Evolutionary conservation across 2,888 invertebrate species (phyloP).

Genomic region (Rotaria socialis): DNA sequence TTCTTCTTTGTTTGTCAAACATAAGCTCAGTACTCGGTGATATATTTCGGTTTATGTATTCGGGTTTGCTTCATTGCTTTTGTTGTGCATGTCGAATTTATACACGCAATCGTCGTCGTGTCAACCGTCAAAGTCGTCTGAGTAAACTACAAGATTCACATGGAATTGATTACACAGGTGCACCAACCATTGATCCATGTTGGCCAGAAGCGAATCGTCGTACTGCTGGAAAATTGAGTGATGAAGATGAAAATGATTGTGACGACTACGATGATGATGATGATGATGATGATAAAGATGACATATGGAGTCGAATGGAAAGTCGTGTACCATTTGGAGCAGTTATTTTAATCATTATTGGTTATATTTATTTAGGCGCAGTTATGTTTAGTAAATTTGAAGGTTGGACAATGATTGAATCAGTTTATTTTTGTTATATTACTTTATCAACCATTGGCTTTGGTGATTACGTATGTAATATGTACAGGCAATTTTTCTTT

Average conservation of each 20-base stretch:
- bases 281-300: conserved; percentile 35
- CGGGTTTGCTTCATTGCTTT: not conserved
- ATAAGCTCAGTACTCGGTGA: conserved; percentile 41
- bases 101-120: not conserved
- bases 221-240: not conserved
- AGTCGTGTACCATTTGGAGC: conserved; percentile 39
- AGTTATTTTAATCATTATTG: conserved; percentile 41
- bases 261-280: conserved; percentile 20
- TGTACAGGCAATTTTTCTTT: not conserved
- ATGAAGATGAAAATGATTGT: conserved; percentile 4
- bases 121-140: not conserved
- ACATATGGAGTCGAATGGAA: not conserved
- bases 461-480: conserved; percentile 16
- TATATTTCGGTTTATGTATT: conserved; percentile 38
- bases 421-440: conserved; percentile 43
- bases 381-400: conserved; percentile 39
- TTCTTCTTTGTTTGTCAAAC: conserved; percentile 42
- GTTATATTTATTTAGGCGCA: conserved; percentile 40
- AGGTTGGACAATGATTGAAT: conserved; percentile 36
- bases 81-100: not conserved
- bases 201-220: not conserved
- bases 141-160: not conserved
- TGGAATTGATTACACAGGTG: not conserved
- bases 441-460: conserved; percentile 42
- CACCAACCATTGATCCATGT: not conserved